Percentiles rank a stretch among this genome's conserved stretches.
Conservation (phyloP, 2,797 vertebrate species). For the Eulemur mongoz region DNA sequence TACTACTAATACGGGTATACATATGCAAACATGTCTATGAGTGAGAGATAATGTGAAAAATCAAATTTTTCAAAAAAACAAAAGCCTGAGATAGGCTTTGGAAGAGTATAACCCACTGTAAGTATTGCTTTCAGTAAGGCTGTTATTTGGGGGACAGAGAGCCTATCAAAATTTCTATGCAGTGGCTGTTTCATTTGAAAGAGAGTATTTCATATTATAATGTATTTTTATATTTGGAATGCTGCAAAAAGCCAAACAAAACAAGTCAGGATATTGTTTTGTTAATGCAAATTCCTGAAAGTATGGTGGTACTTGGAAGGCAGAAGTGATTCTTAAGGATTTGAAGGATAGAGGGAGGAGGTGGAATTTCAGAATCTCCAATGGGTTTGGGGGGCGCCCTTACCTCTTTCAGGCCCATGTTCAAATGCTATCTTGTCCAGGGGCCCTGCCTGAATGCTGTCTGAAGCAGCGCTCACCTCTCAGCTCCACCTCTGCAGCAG, state of each 20-base stretch:
- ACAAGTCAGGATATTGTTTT: neutral
- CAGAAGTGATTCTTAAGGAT: neutral
- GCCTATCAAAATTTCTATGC: neutral
- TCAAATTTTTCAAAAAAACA: neutral
- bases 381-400: neutral
- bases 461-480: neutral
- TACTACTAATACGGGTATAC: neutral
- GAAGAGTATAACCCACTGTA: neutral
- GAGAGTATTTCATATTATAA: neutral
- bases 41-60: neutral
- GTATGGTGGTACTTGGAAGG: neutral
- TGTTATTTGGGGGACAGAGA: neutral
- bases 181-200: neutral
- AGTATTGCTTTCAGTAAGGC: neutral
- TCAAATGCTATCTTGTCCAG: neutral
- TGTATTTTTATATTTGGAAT: neutral
- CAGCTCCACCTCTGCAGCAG: neutral
- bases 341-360: neutral
- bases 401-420: neutral
- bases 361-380: neutral
- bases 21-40: neutral
- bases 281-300: neutral
- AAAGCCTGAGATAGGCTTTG: neutral
- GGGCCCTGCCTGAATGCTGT: rapidly evolving
- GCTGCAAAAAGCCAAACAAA: neutral